These are phyloP conservation scores for Trichoplax adhaerens DNA, from an alignment of 37 sponge, comb jelly and placozoan genomes.

Conservation along the genomic window DNA sequence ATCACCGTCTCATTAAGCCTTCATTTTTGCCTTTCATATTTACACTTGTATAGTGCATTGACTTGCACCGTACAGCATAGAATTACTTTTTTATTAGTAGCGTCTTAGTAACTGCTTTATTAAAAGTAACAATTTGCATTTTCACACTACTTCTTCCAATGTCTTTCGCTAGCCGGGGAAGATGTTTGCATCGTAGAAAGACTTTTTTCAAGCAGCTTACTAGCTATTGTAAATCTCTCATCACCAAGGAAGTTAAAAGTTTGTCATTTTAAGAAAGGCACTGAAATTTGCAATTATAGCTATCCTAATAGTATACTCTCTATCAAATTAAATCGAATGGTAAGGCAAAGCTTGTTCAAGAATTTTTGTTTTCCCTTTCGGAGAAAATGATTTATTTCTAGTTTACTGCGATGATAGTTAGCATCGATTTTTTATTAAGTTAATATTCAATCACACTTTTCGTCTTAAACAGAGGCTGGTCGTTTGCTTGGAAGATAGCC, in stretches of 20 bases:
- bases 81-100: too few relatives aligned
- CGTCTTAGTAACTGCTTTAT: too few relatives aligned
- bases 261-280: constrained; percentile 97
- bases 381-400: neutral
- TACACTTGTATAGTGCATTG: too few relatives aligned
- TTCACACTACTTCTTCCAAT: too few relatives aligned
- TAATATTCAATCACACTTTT: too few relatives aligned
- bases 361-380: too few relatives aligned
- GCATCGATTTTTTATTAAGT: too few relatives aligned
- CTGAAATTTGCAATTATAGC: constrained; percentile 97
- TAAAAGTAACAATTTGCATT: too few relatives aligned
- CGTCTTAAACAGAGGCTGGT: constrained; percentile 38
- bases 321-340: constrained; percentile 87
- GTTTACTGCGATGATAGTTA: too few relatives aligned
- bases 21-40: too few relatives aligned
- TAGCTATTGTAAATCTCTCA: constrained; percentile 70
- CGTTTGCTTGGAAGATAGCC: constrained; percentile 67
- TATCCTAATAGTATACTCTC: constrained; percentile 86
- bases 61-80: too few relatives aligned
- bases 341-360: neutral
- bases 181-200: constrained; percentile 85
- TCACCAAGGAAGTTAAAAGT: constrained; percentile 80
- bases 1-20: too few relatives aligned
- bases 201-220: constrained; percentile 86
- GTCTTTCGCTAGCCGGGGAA: constrained; percentile 27